phyloP scores from a whole-genome alignment of 2,797 vertebrate genomes.

The Echiichthys vipera region DNA sequence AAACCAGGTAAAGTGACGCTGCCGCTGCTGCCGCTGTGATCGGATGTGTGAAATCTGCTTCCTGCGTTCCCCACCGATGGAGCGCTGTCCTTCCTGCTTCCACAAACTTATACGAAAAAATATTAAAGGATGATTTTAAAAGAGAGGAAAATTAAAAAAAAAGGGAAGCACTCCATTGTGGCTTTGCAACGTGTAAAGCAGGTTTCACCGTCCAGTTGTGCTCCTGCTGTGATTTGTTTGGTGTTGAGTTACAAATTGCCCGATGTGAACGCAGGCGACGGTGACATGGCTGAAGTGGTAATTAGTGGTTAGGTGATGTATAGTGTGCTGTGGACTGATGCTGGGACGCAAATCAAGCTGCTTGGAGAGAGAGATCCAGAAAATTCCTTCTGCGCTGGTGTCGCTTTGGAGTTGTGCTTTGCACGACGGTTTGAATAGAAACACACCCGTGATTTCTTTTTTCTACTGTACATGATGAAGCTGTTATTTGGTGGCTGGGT shows the following conservation, averaged over 20 bases:
- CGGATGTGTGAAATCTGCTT: constrained; percentile 77
- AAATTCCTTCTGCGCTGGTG: constrained; percentile 39
- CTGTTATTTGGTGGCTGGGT: constrained; percentile 41
- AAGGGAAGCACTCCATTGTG: constrained; percentile 40
- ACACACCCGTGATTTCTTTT: neutral
- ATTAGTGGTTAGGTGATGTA: constrained; percentile 65
- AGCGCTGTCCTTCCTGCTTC: constrained; percentile 6
- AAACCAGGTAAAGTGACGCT: constrained; percentile 98
- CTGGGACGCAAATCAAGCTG: constrained; percentile 60
- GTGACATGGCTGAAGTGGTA: constrained; percentile 59
- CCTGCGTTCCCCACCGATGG: constrained; percentile 31
- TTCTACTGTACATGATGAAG: neutral
- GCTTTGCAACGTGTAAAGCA: constrained; percentile 65
- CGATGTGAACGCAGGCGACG: constrained; percentile 45
- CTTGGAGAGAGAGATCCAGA: constrained; percentile 41
- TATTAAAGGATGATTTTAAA: neutral
- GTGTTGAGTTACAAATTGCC: constrained; percentile 66
- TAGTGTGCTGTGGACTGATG: constrained; percentile 48
- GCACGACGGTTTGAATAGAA: constrained; percentile 20
- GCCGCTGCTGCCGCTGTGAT: constrained; percentile 63
- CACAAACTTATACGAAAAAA: neutral
- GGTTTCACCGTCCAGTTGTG: constrained; percentile 70
- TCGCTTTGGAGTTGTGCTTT: constrained; percentile 45
- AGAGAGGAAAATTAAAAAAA: too few relatives aligned
- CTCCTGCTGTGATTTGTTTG: constrained; percentile 74